Conservation (phyloP, 2,888 invertebrate species). For the Lypha dubia region DNA sequence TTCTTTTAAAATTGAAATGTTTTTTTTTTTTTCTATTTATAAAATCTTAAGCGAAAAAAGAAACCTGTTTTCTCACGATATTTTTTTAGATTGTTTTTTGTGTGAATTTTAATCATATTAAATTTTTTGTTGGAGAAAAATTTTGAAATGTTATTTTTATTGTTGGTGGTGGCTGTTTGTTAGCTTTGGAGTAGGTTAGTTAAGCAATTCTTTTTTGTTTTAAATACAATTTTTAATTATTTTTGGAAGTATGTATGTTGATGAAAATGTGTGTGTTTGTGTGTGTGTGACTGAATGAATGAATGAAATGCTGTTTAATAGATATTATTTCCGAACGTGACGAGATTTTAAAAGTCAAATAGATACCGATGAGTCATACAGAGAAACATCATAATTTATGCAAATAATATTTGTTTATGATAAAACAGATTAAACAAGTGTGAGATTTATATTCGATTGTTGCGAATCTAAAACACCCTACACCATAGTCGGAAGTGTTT, state of each 20-base stretch:
- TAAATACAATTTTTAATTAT: constrained; percentile 26
- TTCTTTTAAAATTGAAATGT: too few relatives aligned
- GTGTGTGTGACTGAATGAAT: background rate
- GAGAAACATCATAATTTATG: constrained; percentile 1
- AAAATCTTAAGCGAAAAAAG: constrained; percentile 21
- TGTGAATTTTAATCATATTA: constrained; percentile 41
- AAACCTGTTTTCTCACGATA: constrained; percentile 62
- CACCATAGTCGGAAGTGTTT: too few relatives aligned
- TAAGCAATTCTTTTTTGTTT: constrained; percentile 26
- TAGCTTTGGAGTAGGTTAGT: constrained; percentile 55
- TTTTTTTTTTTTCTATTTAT: background rate
- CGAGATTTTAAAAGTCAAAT: constrained; percentile 2
- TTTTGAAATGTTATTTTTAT: background rate
- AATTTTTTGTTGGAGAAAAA: background rate
- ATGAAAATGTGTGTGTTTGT: background rate
- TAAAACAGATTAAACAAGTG: background rate
- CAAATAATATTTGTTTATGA: background rate
- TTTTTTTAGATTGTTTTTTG: constrained; percentile 24
- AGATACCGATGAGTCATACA: constrained; percentile 15
- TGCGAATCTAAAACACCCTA: background rate
- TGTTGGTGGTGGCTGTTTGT: background rate
- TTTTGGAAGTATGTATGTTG: constrained; percentile 18
- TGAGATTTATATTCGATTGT: background rate
- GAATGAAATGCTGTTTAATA: background rate
- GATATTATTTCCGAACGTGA: constrained; percentile 22